These are phyloP conservation scores for Melospiza melodia DNA, from an alignment of 2,113 vertebrate genomes.

Conservation along the genomic window DNA sequence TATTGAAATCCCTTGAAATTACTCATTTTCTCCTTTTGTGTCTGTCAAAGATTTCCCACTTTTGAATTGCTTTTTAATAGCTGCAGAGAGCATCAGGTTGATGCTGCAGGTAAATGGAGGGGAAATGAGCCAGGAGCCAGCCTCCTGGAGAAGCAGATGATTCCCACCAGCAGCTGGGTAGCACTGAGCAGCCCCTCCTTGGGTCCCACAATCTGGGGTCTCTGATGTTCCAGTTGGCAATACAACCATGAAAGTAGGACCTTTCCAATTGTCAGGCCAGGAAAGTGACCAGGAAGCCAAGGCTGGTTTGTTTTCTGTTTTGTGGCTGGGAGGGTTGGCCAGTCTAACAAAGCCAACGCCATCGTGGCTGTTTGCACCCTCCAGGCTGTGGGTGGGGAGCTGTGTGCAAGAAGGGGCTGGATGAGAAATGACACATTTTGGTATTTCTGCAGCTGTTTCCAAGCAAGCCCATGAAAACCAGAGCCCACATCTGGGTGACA, in stretches of 20 bases:
- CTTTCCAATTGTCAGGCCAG: neutral
- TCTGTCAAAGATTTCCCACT: neutral
- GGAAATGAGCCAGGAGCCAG: neutral
- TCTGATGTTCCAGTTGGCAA: neutral
- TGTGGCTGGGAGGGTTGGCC: neutral
- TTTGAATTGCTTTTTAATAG: neutral
- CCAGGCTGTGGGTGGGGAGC: neutral
- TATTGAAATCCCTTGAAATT: neutral
- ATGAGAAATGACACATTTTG: neutral
- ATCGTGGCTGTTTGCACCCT: fast-evolving
- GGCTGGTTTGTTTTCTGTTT: neutral
- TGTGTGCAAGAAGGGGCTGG: fast-evolving
- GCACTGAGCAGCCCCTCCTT: neutral
- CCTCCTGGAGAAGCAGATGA: neutral
- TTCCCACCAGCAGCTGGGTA: neutral
- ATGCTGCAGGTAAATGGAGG: neutral
- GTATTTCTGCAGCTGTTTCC: neutral
- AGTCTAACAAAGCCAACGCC: neutral
- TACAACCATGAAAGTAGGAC: neutral
- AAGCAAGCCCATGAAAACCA: neutral
- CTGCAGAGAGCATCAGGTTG: neutral
- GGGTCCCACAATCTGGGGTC: neutral
- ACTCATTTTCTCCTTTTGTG: neutral
- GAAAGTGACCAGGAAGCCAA: neutral
- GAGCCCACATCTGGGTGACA: fast-evolving